Evolutionary conservation across 2,888 invertebrate species (phyloP), one percentile per base, ranked within the genome.

Genomic region (Arctia plantaginis): DNA sequence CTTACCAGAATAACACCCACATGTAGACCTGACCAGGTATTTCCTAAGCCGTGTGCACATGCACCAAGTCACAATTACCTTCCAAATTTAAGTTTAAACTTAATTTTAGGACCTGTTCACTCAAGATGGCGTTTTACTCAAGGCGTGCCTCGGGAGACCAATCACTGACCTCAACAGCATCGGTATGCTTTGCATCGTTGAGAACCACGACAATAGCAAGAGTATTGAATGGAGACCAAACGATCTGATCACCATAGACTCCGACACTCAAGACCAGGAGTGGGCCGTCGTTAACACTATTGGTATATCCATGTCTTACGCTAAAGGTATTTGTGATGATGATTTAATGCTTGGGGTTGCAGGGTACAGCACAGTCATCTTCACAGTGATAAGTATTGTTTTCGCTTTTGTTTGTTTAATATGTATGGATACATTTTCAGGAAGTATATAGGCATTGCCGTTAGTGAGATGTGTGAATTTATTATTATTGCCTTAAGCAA

Each of bases 201-300:
- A 97, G 93, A 97, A 96, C 86, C 93, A 96, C 73, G 92, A 96
- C 72, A 92, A 92, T 82, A 96, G 96, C n/a, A 96, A 97, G 79
- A 97, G 96, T 81, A 97, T 98, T 72, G 98, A 98, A 91, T 98
- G 98, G 98, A 97, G 97, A 88, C 98, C 98, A 0, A 97, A 97
- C 77, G 98, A 98, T 89, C 95, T 98, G 80, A 98, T 97, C 67
- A 97, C 98, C 23, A 96, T 97, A 15, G 97, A 98, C 82, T 97
- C 97, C 0, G 98, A 98, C 82, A 97, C 97, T 2, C 98, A 97
- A 86, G 98, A 98, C 88, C 97, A 98, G 87, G 98, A 98, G 87
- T 98, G 98, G 98, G 98, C 98, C 0, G 96, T 98, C 74, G 98
- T 98, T 30, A 97, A 98, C 86, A 97, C 98, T 66, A 97, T 97